Conservation (phyloP, 1,140 invertebrate species). For the Trachymyrmex cornetzi region DNA sequence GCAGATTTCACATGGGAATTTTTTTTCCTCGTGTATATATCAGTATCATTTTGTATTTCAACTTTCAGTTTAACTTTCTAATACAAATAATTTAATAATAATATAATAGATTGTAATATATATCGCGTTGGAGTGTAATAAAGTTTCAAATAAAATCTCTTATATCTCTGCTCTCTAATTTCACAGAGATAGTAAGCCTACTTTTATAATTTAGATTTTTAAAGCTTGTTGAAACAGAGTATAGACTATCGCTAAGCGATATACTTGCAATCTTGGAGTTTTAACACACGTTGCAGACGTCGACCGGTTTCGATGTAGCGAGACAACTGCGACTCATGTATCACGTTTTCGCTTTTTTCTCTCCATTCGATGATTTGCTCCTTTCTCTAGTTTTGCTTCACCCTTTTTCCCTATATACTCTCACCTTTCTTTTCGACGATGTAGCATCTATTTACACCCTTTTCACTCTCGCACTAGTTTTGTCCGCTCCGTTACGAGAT, state of each 20-base stretch:
- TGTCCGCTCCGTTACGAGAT: conserved; percentile 26
- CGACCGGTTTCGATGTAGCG: neutral
- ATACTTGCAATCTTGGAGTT: neutral
- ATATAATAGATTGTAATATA: neutral
- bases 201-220: neutral
- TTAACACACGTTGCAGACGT: conserved; percentile 3
- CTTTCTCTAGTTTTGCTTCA: conserved; percentile 12
- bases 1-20: neutral
- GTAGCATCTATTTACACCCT: conserved; percentile 31
- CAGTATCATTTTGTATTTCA: neutral
- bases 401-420: conserved; percentile 18
- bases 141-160: neutral
- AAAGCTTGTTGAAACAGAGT: neutral
- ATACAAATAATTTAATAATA: conserved; percentile 18
- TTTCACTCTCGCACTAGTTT: conserved; percentile 30
- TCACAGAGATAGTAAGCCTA: neutral
- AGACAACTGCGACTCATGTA: neutral
- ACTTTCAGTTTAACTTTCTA: conserved; percentile 22
- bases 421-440: conserved; percentile 17
- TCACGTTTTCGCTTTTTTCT: neutral
- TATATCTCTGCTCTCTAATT: conserved; percentile 8
- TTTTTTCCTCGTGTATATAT: neutral
- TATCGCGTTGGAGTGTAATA: neutral
- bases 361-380: conserved; percentile 1
- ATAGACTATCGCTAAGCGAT: neutral